Evolutionary conservation across 1,140 invertebrate species (phyloP), one percentile per base, ranked within the genome.

Genomic region (Lineus longissimus): DNA sequence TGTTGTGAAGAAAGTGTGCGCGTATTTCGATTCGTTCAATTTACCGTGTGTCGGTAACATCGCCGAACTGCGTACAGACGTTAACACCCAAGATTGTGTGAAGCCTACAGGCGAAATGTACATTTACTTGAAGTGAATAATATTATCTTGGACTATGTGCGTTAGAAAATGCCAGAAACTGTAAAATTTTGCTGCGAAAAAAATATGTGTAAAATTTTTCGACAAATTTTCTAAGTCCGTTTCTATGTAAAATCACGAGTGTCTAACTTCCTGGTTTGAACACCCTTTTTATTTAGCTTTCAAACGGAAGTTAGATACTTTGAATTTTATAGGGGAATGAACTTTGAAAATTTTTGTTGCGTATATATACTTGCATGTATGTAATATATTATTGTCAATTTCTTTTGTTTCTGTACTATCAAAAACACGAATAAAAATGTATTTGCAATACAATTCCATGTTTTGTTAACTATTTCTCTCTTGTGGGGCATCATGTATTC

Each of bases 71-170:
- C 47, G n/a, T n/a, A 51, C 47, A 7, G 47, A 51, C 4, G 47
- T 51, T 51, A 51, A 51, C 25, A 51, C 47, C n/a, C 47, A 51
- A 27, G 47, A 51, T n/a, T 51, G 47, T 51, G 47, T 51, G n/a
- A 51, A 51, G n/a, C 47, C 47, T n/a, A 51, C n/a, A 4, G 47
- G 47, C 25, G 47, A 51, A 4, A 51, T 51, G 47, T 51, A 51
- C 47, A 51, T 51, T 7, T 51, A 51, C 47, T 7, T 51, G 47
- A 51, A 51, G 6, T 51, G n/a, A 51, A 4, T 23, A 7, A n/a
- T 7, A 6, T 4, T 7, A 51, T 6, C 33, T 36, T 36, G 4
- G 33, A 36, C 33, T n/a, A n/a, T n/a, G n/a, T n/a, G n/a, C n/a
- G n/a, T n/a, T n/a, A n/a, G n/a, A n/a, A n/a, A n/a, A n/a, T n/a